Conservation (phyloP, 1,140 invertebrate species). For the Heliconius himera region DNA sequence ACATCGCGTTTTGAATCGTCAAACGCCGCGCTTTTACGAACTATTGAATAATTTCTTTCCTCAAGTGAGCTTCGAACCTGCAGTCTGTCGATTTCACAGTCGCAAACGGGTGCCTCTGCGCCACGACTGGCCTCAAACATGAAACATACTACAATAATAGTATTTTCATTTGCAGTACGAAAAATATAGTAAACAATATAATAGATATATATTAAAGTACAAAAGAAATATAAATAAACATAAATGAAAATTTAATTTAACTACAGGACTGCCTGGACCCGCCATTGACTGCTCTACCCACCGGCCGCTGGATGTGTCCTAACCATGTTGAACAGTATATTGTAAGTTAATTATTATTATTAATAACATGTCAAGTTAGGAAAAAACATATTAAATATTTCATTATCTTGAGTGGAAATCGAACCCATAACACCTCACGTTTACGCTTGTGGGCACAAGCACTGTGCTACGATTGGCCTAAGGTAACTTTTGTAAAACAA, state of each 20-base stretch:
- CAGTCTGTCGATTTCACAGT: background rate
- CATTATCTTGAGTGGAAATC: too few relatives aligned
- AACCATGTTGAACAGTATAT: conserved; percentile 96
- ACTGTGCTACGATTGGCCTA: too few relatives aligned
- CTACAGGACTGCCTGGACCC: conserved; percentile 94
- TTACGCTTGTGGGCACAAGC: too few relatives aligned
- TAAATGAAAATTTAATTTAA: too few relatives aligned
- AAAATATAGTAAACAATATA: too few relatives aligned
- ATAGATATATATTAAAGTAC: too few relatives aligned
- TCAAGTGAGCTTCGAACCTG: background rate
- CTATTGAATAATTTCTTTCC: background rate
- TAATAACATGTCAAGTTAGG: background rate
- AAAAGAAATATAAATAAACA: too few relatives aligned
- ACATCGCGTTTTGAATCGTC: background rate
- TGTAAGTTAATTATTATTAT: conserved; percentile 78
- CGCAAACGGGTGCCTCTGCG: background rate
- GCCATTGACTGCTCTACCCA: conserved; percentile 92
- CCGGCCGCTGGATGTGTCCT: conserved; percentile 97
- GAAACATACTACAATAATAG: too few relatives aligned
- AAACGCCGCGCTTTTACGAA: background rate
- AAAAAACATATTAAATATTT: too few relatives aligned
- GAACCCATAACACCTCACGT: too few relatives aligned
- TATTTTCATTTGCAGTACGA: too few relatives aligned
- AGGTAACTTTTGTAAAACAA: too few relatives aligned
- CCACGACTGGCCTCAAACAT: background rate